phyloP scores from a whole-genome alignment of 2,113 vertebrate species.

The Oophaga pumilio region DNA sequence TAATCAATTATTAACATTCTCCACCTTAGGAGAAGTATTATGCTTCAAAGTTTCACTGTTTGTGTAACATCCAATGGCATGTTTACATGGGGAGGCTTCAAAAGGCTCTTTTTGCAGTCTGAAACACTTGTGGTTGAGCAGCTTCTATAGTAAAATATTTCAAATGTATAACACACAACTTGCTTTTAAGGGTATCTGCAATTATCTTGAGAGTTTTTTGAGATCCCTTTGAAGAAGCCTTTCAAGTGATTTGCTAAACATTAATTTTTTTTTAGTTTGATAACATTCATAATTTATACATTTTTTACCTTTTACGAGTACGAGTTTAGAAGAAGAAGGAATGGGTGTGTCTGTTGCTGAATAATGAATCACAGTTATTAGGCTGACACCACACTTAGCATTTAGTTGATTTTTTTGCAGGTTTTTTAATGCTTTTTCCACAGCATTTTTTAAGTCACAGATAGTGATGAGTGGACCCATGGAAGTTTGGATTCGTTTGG shows the following conservation, averaged over 20 bases:
- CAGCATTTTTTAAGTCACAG: too few relatives aligned
- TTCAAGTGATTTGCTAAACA: background rate
- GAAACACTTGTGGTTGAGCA: slow-evolving; percentile 48
- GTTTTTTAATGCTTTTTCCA: too few relatives aligned
- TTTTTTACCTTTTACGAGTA: too few relatives aligned
- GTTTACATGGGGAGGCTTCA: slow-evolving; percentile 63
- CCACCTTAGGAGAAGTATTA: slow-evolving; percentile 54
- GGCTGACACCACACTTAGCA: too few relatives aligned
- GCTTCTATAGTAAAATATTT: slow-evolving; percentile 44
- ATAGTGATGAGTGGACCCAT: too few relatives aligned
- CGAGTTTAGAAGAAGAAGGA: too few relatives aligned
- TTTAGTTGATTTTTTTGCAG: too few relatives aligned
- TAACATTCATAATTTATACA: too few relatives aligned
- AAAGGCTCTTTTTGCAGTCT: slow-evolving; percentile 48
- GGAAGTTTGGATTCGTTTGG: too few relatives aligned
- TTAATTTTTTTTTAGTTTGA: background rate
- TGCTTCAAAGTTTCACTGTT: slow-evolving; percentile 62
- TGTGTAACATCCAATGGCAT: slow-evolving; percentile 61
- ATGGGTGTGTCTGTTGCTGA: too few relatives aligned
- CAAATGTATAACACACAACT: slow-evolving; percentile 48
- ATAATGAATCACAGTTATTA: too few relatives aligned
- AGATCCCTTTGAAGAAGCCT: background rate
- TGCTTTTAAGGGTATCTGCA: background rate
- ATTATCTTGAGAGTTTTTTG: background rate
- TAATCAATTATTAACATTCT: slow-evolving; percentile 62